Conservation (phyloP, 2,113 vertebrate genomes). For the Mirza zaza region DNA sequence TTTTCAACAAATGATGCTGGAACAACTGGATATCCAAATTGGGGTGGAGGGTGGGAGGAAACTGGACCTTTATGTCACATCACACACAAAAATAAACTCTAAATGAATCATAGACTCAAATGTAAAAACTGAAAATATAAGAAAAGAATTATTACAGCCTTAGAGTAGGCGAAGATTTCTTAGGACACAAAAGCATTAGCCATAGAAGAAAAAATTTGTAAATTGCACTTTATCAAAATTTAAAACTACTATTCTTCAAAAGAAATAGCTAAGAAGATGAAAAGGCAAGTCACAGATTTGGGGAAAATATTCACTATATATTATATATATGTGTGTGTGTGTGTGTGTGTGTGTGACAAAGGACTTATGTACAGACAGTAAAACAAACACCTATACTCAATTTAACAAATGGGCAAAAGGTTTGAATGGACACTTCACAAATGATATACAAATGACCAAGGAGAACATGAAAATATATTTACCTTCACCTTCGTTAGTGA, state of each 20-base stretch:
- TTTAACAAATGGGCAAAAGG: background rate
- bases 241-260: background rate
- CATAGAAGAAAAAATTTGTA: background rate
- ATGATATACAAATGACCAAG: background rate
- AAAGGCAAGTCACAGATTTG: background rate
- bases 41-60: background rate
- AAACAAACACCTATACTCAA: background rate
- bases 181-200: background rate
- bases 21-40: background rate
- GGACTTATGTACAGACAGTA: background rate
- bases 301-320: background rate
- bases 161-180: background rate
- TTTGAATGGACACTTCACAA: background rate
- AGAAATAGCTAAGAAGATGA: background rate
- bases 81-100: background rate
- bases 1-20: background rate
- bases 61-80: background rate
- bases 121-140: background rate
- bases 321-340: background rate
- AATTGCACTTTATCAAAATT: conserved; percentile 4
- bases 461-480: background rate
- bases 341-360: background rate
- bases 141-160: background rate
- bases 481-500: background rate
- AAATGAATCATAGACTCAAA: background rate